These are phyloP conservation scores for Danaus melanippus DNA, from an alignment of 1,140 invertebrate species.

Conservation along the genomic window DNA sequence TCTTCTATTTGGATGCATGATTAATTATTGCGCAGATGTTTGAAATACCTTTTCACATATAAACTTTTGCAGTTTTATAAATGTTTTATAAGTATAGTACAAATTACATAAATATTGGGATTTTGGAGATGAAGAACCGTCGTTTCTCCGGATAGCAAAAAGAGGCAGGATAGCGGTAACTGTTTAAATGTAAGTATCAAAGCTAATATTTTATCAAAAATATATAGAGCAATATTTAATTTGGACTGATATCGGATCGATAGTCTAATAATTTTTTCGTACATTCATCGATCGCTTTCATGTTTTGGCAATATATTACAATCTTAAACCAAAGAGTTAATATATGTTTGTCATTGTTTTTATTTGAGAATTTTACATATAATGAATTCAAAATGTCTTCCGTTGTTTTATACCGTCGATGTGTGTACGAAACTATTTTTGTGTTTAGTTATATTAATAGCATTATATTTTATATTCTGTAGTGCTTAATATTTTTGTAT, in stretches of 20 bases:
- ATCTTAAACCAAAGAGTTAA: slow-evolving; percentile 49
- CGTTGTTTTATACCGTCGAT: slow-evolving; percentile 30
- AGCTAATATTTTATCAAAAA: slow-evolving; percentile 9
- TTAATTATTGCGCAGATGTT: slow-evolving; percentile 14
- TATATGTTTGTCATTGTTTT: slow-evolving; percentile 4
- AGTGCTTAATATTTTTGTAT: slow-evolving; percentile 64
- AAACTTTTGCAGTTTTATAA: slow-evolving; percentile 12
- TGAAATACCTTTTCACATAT: slow-evolving; percentile 12
- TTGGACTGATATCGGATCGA: slow-evolving; percentile 44
- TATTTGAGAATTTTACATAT: slow-evolving; percentile 9
- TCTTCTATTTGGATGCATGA: slow-evolving; percentile 16
- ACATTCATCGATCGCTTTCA: slow-evolving; percentile 32
- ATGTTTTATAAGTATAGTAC: slow-evolving; percentile 25
- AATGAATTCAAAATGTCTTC: slow-evolving; percentile 14
- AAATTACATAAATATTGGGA: slow-evolving; percentile 23
- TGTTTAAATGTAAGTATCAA: slow-evolving; percentile 20
- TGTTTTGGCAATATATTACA: slow-evolving; percentile 35
- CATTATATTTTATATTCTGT: slow-evolving; percentile 46
- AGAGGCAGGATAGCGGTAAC: slow-evolving; percentile 24
- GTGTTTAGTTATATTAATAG: slow-evolving; percentile 41
- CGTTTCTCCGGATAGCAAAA: slow-evolving; percentile 12
- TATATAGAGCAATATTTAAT: slow-evolving; percentile 18
- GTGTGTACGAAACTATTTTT: slow-evolving; percentile 40
- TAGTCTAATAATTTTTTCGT: slow-evolving; percentile 33
- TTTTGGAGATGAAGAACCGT: slow-evolving; percentile 19